Percentiles rank a stretch among this genome's conserved stretches.
These are phyloP conservation scores for Paragorgia papillata DNA, from an alignment of 92 coral and sea anemone genomes.

Conservation along the genomic window DNA sequence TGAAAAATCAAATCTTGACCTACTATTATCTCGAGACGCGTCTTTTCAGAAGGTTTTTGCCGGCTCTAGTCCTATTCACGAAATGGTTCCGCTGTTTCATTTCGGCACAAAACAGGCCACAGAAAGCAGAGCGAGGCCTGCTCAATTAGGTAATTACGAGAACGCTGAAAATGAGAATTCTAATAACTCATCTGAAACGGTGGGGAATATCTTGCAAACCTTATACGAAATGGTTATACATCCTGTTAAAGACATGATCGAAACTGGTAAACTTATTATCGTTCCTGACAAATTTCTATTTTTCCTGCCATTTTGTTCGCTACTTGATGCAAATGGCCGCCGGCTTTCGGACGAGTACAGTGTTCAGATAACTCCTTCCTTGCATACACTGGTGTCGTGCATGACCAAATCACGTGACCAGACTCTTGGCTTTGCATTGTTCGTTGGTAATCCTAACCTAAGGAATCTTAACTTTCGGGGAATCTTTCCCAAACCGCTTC, in stretches of 20 bases:
- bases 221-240: not conserved
- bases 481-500: slow-evolving; percentile 1
- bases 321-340: slow-evolving; percentile 23
- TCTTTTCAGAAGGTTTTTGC: not conserved
- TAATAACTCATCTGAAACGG: not conserved
- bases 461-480: slow-evolving; percentile 27
- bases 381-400: slow-evolving; percentile 26
- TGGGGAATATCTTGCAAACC: not conserved
- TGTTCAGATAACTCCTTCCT: slow-evolving; percentile 44
- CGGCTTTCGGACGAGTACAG: slow-evolving; percentile 27
- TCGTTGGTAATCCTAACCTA: slow-evolving; percentile 48
- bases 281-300: slow-evolving; percentile 42
- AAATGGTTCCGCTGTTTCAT: not conserved
- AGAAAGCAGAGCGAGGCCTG: too few species aligned
- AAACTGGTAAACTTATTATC: slow-evolving; percentile 23
- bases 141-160: not conserved
- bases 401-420: not conserved
- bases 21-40: not conserved
- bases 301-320: slow-evolving; percentile 36
- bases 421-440: slow-evolving; percentile 26
- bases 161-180: not conserved
- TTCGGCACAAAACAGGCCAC: not conserved
- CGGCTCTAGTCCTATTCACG: not conserved
- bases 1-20: not conserved
- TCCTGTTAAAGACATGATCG: slow-evolving; percentile 32